Evolutionary conservation across 2,888 invertebrate species (phyloP), one percentile per base, ranked within the genome.

Genomic region (Hecatera dysodea): DNA sequence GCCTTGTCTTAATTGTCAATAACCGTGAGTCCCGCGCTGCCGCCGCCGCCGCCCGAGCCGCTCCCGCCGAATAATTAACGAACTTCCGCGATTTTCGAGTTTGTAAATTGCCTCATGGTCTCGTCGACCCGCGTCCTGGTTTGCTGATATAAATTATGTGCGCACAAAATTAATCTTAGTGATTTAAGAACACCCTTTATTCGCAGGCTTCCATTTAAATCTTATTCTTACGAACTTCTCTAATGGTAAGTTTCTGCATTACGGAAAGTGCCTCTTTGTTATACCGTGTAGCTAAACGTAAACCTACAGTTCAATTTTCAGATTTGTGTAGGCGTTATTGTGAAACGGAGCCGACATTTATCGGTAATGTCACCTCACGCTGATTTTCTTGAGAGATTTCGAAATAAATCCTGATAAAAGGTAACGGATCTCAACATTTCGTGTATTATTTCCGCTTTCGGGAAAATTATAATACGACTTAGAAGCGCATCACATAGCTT

Each of bases 81-180:
- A 95, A 95, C 95, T 95, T 95, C 93, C 93, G 92, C 94, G 95
- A 96, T 96, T 95, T 96, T 95, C 94, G 94, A 95, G 94, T 95
- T 95, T 94, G 94, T 95, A 95, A 95, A 95, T 95, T 94, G 93
- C 94, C 94, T 94, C 93, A 94, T 93, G 95, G 94, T 94, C 93
- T 94, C 93, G 93, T 93, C 93, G 93, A 92, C 93, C 93, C 92
- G 92, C 91, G 92, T 92, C 88, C 94, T 93, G 94, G 94, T 93
- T 93, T 92, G 91, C 91, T 90, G 91, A 90, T 93, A 95, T 95
- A 94, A 95, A 95, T 95, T 94, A 95, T 95, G 93, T 93, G 90
- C 93, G 90, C 91, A 85, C 90, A 94, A 95, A 95, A 95, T 95
- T 94, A 93, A 94, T 95, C 94, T 93, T 90, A 89, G 92, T 92